Evolutionary conservation across 2,888 invertebrate genomes (phyloP), one percentile per base, ranked within the genome.

Genomic region (Caenorhabditis japonica): DNA sequence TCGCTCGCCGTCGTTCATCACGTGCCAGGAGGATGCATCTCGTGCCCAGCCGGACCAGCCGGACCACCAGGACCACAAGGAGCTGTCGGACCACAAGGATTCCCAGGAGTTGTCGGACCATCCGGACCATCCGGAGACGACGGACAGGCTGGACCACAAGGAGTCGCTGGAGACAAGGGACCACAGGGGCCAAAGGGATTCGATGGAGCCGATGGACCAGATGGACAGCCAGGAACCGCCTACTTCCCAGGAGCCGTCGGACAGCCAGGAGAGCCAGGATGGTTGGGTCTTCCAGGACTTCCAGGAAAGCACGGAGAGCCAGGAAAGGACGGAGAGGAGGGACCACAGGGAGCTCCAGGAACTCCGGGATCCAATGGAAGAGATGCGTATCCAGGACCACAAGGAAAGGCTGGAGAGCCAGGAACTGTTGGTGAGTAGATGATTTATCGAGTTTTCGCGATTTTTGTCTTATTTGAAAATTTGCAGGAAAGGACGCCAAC

Each of bases 21-120:
- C 47, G 71, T 72, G 15, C 79, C 81, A 38, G 81, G 81, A 41
- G 81, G 81, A 36, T 81, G 81, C 69, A 81, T 81, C 51, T 49
- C 39, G 15, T 81, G 81, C 75, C 81, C 81, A 46, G 69, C 74
- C 21, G 79, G 79, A 61, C 72, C 74, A 27, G 44, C 66, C 13
- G 79, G 79, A 62, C 75, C 75, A 49, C 68, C 56, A 53, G 75
- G 80, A 58, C 75, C 76, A 30, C 77, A 70, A 44, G 79, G 79
- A 77, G 44, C 49, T 19, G 71, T 60, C 13, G 80, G 80, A 61
- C 70, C 62, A 12, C 55, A 61, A 41, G 80, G 80, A 39, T 61
- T 52, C 41, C 55, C 39, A 13, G 78, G 78, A 34, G 47, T 53
- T 34, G 52, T 39, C n/a, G 77, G 77, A n/a, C 46, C 41, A 47